Base-by-base conservation (phyloP, 1,140 invertebrate species). In the Limonius californicus region DNA sequence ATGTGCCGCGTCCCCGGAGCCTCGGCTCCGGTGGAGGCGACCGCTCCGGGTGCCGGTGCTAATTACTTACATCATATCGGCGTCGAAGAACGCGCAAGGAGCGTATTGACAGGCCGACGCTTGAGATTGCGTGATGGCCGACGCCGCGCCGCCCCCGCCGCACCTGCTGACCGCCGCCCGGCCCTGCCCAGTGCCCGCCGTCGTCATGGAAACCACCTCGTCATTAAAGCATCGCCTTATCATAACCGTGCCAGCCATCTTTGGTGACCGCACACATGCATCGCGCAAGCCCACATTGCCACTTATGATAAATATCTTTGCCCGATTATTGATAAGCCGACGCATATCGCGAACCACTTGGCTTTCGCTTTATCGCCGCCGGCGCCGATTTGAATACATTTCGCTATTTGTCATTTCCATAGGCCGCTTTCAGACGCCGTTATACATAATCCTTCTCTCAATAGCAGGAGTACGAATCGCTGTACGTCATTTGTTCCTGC, bases 171-270 rank as follows among this genome's bases (percentile, higher is more conserved):
- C 72, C 72, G 71, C 72, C 72, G 72, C 72, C 75, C 73, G 74
- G 74, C 74, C 73, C 71, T 72, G 73, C 73, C 71, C 73, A 74
- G 73, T 76, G 70, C 68, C 75, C 77, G 74, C 74, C 74, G 75
- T 76, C 67, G 62, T 70, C 70, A 76, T 76, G 70, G 68, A 70
- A 67, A 76, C 75, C 75, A 78, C 77, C 73, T 72, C 75, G 77
- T 79, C 77, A 79, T 79, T 79, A 79, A 77, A 76, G 72, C 76
- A 77, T 77, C 76, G 76, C 76, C 77, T 79, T 79, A 79, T 79
- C 77, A 79, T 79, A 79, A 79, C 77, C 77, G 74, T 74, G 71
- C 70, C 72, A 73, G 77, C 77, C 77, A 79, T 79, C 77, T 79
- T 79, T 77, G 77, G 73, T 70, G 67, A 74, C 71, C 74, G 71